These are phyloP conservation scores for Apodemia duryi DNA, from an alignment of 2,888 invertebrate species.

Conservation along the genomic window DNA sequence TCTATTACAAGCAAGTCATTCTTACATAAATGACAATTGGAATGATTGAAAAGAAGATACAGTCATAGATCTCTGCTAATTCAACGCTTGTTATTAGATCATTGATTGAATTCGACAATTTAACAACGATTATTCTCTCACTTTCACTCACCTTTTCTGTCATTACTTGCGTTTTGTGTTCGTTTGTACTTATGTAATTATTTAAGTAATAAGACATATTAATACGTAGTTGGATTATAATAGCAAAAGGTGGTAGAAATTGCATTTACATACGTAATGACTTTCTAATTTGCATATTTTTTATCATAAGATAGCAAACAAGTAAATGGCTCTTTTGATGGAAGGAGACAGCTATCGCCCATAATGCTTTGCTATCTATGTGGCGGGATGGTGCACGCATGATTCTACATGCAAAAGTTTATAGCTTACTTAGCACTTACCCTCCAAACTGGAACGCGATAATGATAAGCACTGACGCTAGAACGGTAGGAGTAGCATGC, in stretches of 20 bases:
- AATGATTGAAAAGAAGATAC: slow-evolving; percentile 11
- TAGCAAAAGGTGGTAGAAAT: not conserved
- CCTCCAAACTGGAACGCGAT: too few relatives aligned
- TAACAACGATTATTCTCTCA: slow-evolving; percentile 45
- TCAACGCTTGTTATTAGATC: not conserved
- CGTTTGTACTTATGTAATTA: not conserved
- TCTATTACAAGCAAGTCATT: slow-evolving; percentile 3
- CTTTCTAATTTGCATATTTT: not conserved
- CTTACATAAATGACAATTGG: slow-evolving; percentile 13
- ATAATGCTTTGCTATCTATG: too few relatives aligned
- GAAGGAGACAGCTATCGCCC: too few relatives aligned
- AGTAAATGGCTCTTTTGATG: too few relatives aligned
- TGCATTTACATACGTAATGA: not conserved
- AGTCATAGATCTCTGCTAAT: slow-evolving; percentile 8
- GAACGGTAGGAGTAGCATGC: too few relatives aligned
- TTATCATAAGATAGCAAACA: too few relatives aligned
- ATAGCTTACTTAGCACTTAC: too few relatives aligned
- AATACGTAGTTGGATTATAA: not conserved
- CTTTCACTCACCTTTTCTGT: slow-evolving; percentile 46
- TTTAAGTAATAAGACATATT: not conserved
- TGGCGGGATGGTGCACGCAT: too few relatives aligned
- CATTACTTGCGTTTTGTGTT: slow-evolving; percentile 7
- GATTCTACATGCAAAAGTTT: too few relatives aligned
- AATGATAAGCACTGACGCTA: too few relatives aligned
- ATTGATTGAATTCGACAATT: slow-evolving; percentile 41